Base-by-base conservation (phyloP, 2,113 vertebrate genomes). In the Machaerirhynchus nigripectus region DNA sequence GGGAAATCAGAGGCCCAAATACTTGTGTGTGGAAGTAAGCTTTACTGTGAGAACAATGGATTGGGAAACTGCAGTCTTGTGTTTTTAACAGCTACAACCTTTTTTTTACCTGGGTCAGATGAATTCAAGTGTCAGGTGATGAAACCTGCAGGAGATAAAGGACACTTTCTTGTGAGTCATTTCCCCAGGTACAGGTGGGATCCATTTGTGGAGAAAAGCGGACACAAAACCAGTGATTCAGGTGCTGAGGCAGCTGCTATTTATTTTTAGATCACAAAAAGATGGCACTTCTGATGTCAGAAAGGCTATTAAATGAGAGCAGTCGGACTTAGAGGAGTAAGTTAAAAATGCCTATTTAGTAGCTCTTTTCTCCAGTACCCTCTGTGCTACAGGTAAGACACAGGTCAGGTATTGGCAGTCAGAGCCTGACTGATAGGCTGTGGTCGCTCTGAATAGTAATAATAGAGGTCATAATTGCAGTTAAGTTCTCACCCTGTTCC, bases 181-280 rank as follows among this genome's bases (percentile, higher is more conserved):
- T 87, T 79, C 59, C 44, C 46, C 49, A 49, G 39, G 20, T 69
- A 39, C 37, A 37, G 20, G 26, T 87, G 12, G 79, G 57, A 59
- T 53, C 42, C 11, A 17, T 57, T 33, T 91, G 61, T 40, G 63
- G 21, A 93, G 47, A 56, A 94, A 89, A 76, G 13, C 10, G 3
- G 70, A 85, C 64, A 28, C 33, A 87, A 82, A 89, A 35, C 18
- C 63, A 61, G 67, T 3, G 19, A 55, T 74, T 84, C 61, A 52
- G 33, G 49, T 92, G 83, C 60, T 84, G 59, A 64, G 31, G 74
- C 47, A 68, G 75, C n/a, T 93, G 80, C 35, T 75, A 11, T 63
- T 92, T 88, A 87, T 88, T 96, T 95, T 93, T 93, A 91, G 77
- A 67, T 67, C 50, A 82, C 42, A 35, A 30, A 86, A 90, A 63